A percentile compares a stretch with the other conserved stretches of the same genome.
phyloP scores from a whole-genome alignment of 1,140 invertebrate species.

The Paraescarpia echinospica region DNA sequence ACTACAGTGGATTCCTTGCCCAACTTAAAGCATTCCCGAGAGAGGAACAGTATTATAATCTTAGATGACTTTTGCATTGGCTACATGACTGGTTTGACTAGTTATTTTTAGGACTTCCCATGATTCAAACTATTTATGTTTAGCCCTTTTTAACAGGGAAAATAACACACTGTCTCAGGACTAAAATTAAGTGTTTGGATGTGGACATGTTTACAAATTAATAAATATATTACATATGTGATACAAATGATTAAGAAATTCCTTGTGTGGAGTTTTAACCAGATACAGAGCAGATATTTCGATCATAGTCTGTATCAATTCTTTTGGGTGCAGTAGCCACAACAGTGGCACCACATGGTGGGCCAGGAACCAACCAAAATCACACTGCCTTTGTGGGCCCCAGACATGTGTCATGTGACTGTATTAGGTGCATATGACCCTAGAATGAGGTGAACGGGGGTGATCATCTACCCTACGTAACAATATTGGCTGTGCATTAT shows the following conservation, averaged over 20 bases:
- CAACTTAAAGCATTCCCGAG: background rate
- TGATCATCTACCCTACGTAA: too few species aligned
- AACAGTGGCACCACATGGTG: background rate
- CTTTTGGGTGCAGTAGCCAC: background rate
- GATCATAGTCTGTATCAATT: background rate
- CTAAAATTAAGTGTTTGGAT: background rate
- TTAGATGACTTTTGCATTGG: background rate
- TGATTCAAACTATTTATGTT: background rate
- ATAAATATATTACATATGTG: background rate
- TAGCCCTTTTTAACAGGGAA: background rate
- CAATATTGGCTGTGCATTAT: too few species aligned
- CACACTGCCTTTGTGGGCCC: background rate
- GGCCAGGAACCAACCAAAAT: background rate
- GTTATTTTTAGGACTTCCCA: background rate
- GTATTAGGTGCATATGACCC: too few species aligned
- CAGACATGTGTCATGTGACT: too few species aligned
- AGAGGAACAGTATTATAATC: too few species aligned
- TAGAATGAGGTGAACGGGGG: too few species aligned
- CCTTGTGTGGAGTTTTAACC: background rate
- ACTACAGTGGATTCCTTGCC: background rate
- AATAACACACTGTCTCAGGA: background rate
- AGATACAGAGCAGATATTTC: background rate
- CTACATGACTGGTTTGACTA: background rate
- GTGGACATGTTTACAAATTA: background rate
- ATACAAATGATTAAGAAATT: too few species aligned